These are phyloP conservation scores for Perodicticus potto DNA, from an alignment of 2,797 vertebrate species.

Conservation along the genomic window DNA sequence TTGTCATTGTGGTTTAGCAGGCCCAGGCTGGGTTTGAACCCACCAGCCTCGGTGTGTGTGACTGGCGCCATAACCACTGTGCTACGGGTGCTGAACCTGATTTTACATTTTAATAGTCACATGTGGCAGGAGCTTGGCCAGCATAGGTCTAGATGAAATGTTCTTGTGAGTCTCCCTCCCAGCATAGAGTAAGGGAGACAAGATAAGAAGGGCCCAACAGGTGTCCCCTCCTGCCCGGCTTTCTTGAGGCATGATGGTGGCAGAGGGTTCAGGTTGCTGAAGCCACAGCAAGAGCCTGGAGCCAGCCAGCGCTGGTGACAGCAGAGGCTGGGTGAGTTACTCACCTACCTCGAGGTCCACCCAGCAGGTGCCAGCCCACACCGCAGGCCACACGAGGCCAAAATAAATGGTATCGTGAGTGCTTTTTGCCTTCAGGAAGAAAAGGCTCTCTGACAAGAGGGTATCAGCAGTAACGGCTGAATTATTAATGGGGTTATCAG, in stretches of 20 bases:
- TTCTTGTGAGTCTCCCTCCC: background rate
- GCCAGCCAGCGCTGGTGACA: background rate
- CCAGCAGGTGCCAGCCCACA: background rate
- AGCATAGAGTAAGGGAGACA: background rate
- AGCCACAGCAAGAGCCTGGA: background rate
- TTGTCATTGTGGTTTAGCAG: too few relatives aligned
- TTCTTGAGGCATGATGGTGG: fast-evolving
- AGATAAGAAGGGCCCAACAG: background rate
- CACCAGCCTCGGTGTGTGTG: too few relatives aligned
- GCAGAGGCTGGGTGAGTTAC: background rate
- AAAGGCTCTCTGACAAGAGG: background rate
- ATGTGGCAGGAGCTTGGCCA: background rate
- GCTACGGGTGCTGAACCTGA: too few relatives aligned
- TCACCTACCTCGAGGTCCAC: background rate
- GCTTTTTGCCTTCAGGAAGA: constrained; percentile 35
- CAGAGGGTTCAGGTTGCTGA: background rate
- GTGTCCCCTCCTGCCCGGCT: fast-evolving
- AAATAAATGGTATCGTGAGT: background rate
- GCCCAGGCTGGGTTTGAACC: too few relatives aligned
- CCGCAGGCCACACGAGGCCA: background rate
- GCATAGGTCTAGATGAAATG: fast-evolving
- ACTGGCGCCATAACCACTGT: too few relatives aligned
- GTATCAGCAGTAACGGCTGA: background rate
- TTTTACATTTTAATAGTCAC: background rate
- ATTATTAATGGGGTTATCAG: background rate